Conservation (phyloP, 2,113 vertebrate genomes). For the Orthonyx spaldingii region DNA sequence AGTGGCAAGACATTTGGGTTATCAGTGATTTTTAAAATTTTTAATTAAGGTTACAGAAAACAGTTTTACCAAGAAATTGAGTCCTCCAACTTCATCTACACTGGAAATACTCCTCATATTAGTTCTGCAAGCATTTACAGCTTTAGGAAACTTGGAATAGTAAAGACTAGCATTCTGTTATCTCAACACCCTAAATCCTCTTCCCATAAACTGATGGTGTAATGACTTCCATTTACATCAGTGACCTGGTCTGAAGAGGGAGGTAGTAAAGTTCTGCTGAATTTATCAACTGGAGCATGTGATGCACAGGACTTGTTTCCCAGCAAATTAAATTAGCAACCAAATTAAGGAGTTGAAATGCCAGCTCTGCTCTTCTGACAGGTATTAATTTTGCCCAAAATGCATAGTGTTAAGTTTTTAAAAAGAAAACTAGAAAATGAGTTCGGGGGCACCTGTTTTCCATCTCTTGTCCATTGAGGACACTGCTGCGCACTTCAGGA, state of each 20-base stretch:
- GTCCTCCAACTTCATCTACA: background rate
- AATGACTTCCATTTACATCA: background rate
- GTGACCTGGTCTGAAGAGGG: background rate
- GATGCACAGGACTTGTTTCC: background rate
- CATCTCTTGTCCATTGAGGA: background rate
- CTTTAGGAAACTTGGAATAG: background rate
- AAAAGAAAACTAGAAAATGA: background rate
- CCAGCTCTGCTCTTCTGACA: background rate
- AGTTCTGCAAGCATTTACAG: background rate
- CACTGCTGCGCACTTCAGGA: background rate
- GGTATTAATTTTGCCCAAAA: background rate
- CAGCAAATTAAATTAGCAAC: background rate
- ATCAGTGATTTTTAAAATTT: background rate
- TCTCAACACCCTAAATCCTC: background rate
- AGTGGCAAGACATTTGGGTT: background rate
- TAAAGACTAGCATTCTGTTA: background rate
- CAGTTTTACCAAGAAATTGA: background rate
- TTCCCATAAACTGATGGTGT: background rate
- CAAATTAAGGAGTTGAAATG: background rate
- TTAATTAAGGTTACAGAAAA: background rate
- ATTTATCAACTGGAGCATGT: background rate
- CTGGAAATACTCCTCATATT: background rate
- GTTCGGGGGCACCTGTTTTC: background rate
- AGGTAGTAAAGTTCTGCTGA: background rate
- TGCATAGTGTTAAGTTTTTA: background rate